Percentiles rank a stretch among this genome's conserved stretches.
Evolutionary conservation across 2,113 vertebrate genomes (phyloP).

Genomic region (Myotis davidii): DNA sequence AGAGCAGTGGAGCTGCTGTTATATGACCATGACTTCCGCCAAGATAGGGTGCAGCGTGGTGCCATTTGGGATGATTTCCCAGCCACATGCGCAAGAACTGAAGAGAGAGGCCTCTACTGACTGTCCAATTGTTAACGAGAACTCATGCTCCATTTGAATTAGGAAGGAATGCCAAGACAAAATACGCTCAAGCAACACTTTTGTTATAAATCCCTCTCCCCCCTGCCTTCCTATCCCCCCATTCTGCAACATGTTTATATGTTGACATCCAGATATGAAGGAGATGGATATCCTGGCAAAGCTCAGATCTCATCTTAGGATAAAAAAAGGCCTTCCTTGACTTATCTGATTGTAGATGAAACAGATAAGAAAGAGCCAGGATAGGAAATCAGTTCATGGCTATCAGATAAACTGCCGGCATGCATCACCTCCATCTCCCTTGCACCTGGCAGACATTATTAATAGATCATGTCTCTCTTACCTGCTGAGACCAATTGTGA

Average conservation of each 20-base stretch:
- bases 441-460: conserved; percentile 20
- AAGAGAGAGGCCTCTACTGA: background rate
- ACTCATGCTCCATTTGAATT: background rate
- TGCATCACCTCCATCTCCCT: background rate
- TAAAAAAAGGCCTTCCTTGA: background rate
- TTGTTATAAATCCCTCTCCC: background rate
- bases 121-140: background rate
- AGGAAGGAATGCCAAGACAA: background rate
- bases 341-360: background rate
- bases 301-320: background rate
- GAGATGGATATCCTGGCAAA: background rate
- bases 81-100: background rate
- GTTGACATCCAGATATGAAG: background rate
- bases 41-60: background rate
- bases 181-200: background rate
- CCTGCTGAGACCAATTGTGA: conserved; percentile 38
- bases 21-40: background rate
- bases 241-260: background rate
- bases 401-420: background rate
- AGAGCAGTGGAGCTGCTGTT: background rate
- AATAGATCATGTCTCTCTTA: background rate
- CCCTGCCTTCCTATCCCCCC: background rate
- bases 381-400: background rate
- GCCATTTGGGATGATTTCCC: background rate
- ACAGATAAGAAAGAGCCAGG: background rate